Base-by-base conservation (phyloP, 1,140 invertebrate species). In the Trachelipus rathkii region DNA sequence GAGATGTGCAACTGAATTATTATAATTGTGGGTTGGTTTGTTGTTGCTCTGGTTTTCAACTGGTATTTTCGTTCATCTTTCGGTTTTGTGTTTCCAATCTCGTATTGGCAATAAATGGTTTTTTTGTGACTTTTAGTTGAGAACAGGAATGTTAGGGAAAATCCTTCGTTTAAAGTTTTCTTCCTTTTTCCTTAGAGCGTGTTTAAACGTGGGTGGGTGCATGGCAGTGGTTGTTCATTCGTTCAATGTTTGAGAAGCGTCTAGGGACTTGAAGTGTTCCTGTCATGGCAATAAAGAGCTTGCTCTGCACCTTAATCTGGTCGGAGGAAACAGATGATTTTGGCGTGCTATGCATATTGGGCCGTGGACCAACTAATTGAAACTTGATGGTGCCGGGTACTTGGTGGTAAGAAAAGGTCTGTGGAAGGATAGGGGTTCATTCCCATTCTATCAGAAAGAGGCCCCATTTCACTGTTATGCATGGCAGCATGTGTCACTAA, bases 401-500 rank as follows among this genome's bases (percentile, higher is more conserved):
- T 9, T 10, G 67, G 10, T 8, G 67, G 15, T 24, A 69, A n/a
- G 10, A 69, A 19, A 21, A 19, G 79, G 33, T 73, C 74, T 71
- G 77, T 78, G 10, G 79, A 69, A 4, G 77, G 79, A 44, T 71
- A 81, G 46, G 76, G 75, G 19, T 80, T 75, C 5, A 76, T 73
- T 76, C 79, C 77, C n/a, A 77, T 76, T 9, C 76, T 71, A 53
- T 81, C 77, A 11, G 75, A 80, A 10, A 76, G 73, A 44, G 78
- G 76, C 2, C 73, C 77, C 10, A 73, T 77, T 45, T 82, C 81
- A 10, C 79, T 76, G 10, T 77, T 44, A 70, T 78, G 78, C n/a
- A 81, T 78, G 50, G 77, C 78, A 15, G 78, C 77, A 71, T 80
- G 78, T 46, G 83, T 83, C n/a, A 79, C 79, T 76, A 84, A 84